These are phyloP conservation scores for Choloepus hoffmanni DNA, from an alignment of 2,113 vertebrate genomes.

Conservation along the genomic window DNA sequence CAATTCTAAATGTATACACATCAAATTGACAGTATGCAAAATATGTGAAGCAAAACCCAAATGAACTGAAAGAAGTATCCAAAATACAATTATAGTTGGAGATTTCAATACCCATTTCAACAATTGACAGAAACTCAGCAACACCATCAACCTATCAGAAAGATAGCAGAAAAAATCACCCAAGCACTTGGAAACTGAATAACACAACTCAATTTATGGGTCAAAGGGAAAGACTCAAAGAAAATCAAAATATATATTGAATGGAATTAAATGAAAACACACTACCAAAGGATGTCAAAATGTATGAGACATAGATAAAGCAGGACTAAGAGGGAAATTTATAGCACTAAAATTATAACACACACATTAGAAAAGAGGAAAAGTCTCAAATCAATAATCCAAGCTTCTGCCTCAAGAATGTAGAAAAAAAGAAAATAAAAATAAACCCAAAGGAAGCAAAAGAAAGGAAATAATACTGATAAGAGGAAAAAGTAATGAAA, in stretches of 20 bases:
- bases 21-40: no score
- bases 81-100: no score
- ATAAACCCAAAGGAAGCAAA: background rate
- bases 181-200: background rate
- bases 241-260: background rate
- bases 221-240: background rate
- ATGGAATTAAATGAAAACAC: background rate
- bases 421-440: background rate
- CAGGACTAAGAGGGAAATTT: background rate
- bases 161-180: no score
- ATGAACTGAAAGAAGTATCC: no score
- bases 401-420: background rate
- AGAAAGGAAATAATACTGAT: background rate
- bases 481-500: background rate
- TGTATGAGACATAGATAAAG: background rate
- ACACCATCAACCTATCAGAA: no score
- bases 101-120: no score
- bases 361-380: background rate
- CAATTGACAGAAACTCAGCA: no score
- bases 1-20: no score
- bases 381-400: background rate
- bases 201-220: background rate
- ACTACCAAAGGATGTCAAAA: background rate
- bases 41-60: no score
- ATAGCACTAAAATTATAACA: background rate